Conservation (phyloP, 1,140 invertebrate genomes). For the Zophobas morio region DNA sequence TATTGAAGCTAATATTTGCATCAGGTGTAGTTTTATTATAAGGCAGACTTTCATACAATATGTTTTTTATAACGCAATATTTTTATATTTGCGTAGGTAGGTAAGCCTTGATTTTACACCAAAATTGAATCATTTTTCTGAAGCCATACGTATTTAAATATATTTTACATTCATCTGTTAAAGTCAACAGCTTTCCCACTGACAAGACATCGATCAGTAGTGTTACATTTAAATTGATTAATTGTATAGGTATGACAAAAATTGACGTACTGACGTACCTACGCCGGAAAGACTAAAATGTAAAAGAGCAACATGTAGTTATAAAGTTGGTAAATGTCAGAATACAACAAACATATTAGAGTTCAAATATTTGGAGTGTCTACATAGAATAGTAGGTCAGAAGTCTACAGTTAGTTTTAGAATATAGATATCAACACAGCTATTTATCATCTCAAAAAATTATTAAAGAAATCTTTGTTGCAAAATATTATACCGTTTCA, state of each 20-base stretch:
- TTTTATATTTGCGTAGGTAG: slow-evolving; percentile 11
- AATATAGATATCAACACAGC: no score
- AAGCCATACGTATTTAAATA: background rate
- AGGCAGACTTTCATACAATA: slow-evolving; percentile 17
- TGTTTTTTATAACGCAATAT: slow-evolving; percentile 34
- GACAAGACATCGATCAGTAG: background rate
- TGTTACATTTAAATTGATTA: background rate
- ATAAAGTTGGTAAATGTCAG: no score
- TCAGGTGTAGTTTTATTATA: slow-evolving; percentile 39
- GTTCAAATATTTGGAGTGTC: no score
- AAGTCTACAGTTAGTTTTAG: no score
- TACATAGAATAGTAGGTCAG: no score
- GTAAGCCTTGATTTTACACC: background rate
- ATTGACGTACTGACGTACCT: background rate
- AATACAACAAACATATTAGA: no score
- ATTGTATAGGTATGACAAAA: background rate
- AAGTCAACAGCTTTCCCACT: background rate
- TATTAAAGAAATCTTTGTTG: no score
- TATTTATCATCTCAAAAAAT: no score
- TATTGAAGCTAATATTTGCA: slow-evolving; percentile 37
- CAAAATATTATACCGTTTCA: no score
- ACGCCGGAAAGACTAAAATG: no score
- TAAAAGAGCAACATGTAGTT: no score
- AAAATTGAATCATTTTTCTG: slow-evolving; percentile 1
- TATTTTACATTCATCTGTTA: background rate